Evolutionary conservation across 1,140 invertebrate genomes (phyloP).

Genomic region (Lordiphosa stackelbergi): DNA sequence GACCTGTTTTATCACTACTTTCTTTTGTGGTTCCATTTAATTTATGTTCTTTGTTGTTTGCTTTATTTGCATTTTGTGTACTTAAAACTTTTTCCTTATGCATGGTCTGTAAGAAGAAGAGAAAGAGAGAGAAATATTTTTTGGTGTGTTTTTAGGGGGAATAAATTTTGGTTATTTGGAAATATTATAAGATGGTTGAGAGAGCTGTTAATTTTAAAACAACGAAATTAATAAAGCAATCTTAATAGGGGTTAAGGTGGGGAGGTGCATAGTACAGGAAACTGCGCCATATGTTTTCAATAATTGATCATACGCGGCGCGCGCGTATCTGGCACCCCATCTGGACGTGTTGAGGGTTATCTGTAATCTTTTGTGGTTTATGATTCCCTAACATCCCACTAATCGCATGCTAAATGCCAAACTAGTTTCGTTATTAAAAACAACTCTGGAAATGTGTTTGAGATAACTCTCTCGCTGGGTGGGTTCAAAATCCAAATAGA

Average conservation of each 20-base stretch:
- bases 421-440: constrained; percentile 23
- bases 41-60: constrained; percentile 60
- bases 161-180: not conserved
- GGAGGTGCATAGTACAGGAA: too few relatives aligned
- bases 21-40: constrained; percentile 64
- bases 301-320: too few relatives aligned
- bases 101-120: constrained; percentile 60
- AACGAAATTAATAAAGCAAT: not conserved
- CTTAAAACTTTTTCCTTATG: constrained; percentile 58
- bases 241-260: too few relatives aligned
- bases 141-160: constrained; percentile 15
- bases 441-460: constrained; percentile 7
- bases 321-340: not conserved
- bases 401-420: constrained; percentile 38
- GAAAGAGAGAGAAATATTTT: constrained; percentile 25
- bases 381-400: constrained; percentile 8
- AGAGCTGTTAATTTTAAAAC: not conserved
- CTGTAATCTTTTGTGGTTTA: constrained; percentile 30
- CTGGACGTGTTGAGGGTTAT: constrained; percentile 13
- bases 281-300: too few relatives aligned
- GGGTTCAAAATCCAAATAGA: constrained; percentile 31
- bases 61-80: constrained; percentile 58
- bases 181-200: not conserved
- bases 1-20: constrained; percentile 68
- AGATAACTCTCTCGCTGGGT: constrained; percentile 12